Evolutionary conservation across 1,140 invertebrate genomes (phyloP).

Genomic region (Lepidurus couesii): DNA sequence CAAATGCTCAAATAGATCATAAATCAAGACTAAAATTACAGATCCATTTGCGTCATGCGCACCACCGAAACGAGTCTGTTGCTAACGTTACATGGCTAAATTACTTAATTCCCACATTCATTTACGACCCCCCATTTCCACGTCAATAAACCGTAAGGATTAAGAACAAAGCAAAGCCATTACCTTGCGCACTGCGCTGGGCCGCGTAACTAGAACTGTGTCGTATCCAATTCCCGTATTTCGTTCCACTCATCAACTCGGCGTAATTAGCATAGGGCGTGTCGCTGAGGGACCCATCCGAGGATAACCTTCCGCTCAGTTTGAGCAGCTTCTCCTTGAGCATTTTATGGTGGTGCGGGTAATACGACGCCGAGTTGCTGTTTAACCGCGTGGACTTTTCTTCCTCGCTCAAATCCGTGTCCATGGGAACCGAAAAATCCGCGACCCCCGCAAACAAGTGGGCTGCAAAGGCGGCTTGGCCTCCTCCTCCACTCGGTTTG

Average conservation of each 20-base stretch:
- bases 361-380: slow-evolving; percentile 28
- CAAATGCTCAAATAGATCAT: too few species aligned
- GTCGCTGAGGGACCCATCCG: slow-evolving; percentile 68
- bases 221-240: slow-evolving; percentile 21
- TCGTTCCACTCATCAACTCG: neutral
- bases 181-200: slow-evolving; percentile 3
- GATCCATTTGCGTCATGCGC: too few species aligned
- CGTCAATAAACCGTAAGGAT: neutral
- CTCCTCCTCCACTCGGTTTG: slow-evolving; percentile 25
- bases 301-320: slow-evolving; percentile 36
- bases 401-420: slow-evolving; percentile 21
- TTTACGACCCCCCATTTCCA: neutral
- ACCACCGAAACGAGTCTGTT: too few species aligned
- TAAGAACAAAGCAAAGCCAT: neutral
- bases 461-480: slow-evolving; percentile 30
- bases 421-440: slow-evolving; percentile 27
- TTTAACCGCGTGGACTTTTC: slow-evolving; percentile 27
- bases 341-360: slow-evolving; percentile 23
- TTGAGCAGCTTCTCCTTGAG: slow-evolving; percentile 33
- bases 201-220: slow-evolving; percentile 25
- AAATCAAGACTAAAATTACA: too few species aligned
- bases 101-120: too few species aligned
- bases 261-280: slow-evolving; percentile 49
- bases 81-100: too few species aligned
- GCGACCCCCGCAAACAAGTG: slow-evolving; percentile 32